Conservation (phyloP, 1,140 invertebrate species). For the Mya arenaria region DNA sequence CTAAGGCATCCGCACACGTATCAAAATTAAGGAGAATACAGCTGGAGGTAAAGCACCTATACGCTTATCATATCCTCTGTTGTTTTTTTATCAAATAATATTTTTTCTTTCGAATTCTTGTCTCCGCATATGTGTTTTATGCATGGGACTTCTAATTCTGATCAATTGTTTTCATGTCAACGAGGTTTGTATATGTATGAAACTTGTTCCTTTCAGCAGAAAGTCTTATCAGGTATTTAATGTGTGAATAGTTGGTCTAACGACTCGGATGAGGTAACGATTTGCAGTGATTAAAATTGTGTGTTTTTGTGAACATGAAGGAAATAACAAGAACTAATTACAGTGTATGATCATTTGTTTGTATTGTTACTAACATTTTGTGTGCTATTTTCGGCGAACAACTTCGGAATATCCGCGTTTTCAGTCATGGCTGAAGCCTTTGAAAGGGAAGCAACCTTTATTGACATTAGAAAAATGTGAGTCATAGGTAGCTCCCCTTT, state of each 20-base stretch:
- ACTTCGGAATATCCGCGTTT: too few species aligned
- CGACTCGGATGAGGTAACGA: background rate
- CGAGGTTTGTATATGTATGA: background rate
- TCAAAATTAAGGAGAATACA: constrained; percentile 63
- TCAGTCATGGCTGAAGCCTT: too few species aligned
- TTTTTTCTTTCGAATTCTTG: background rate
- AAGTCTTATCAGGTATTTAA: background rate
- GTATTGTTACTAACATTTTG: too few species aligned
- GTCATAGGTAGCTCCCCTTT: too few species aligned
- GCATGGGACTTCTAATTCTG: background rate
- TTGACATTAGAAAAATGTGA: too few species aligned
- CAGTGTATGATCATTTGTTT: too few species aligned
- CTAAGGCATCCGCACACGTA: constrained; percentile 63
- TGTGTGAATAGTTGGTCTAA: background rate
- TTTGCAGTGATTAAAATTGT: background rate
- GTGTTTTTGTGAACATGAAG: background rate
- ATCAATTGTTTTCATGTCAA: background rate
- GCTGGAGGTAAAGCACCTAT: constrained; percentile 57
- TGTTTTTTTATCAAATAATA: background rate
- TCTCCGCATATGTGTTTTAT: background rate
- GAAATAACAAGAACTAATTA: background rate
- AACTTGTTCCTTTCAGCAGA: background rate
- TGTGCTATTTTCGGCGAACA: too few species aligned
- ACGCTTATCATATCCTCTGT: background rate
- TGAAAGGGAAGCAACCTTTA: too few species aligned